phyloP scores from a whole-genome alignment of 2,113 vertebrate species.

The Tursiops truncatus region DNA sequence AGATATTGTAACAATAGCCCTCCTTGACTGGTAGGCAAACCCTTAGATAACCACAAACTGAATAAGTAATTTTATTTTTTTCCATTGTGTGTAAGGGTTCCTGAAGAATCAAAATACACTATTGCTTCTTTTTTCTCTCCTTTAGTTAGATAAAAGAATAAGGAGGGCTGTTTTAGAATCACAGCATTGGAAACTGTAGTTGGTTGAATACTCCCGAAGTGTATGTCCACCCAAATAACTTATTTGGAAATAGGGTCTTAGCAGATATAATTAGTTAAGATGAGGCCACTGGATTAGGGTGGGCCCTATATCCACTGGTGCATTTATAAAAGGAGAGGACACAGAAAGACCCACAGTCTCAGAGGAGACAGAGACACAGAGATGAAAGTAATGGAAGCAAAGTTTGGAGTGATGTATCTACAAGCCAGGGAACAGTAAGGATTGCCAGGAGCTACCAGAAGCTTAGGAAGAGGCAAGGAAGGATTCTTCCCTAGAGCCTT shows the following conservation, averaged over 20 bases:
- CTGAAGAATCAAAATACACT: neutral
- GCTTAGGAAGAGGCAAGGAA: neutral
- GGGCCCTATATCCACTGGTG: neutral
- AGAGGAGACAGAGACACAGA: neutral
- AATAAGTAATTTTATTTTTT: neutral
- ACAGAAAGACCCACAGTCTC: neutral
- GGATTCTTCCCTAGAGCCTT: neutral
- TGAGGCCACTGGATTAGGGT: neutral
- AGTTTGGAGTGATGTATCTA: accelerated
- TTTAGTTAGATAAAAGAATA: neutral
- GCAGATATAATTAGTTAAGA: neutral
- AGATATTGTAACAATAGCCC: neutral
- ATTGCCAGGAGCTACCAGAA: neutral
- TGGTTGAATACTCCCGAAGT: neutral
- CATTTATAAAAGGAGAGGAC: neutral
- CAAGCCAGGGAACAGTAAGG: neutral
- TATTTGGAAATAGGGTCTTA: neutral
- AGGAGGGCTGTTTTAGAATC: neutral
- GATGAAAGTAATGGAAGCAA: neutral
- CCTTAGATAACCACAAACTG: neutral
- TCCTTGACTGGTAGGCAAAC: neutral
- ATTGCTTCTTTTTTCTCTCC: neutral
- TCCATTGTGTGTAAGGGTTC: neutral
- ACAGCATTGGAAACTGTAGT: neutral
- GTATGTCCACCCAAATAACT: neutral